Evolutionary conservation across 1,140 invertebrate species (phyloP), one percentile per base, ranked within the genome.

Genomic region (Drusus annulatus): DNA sequence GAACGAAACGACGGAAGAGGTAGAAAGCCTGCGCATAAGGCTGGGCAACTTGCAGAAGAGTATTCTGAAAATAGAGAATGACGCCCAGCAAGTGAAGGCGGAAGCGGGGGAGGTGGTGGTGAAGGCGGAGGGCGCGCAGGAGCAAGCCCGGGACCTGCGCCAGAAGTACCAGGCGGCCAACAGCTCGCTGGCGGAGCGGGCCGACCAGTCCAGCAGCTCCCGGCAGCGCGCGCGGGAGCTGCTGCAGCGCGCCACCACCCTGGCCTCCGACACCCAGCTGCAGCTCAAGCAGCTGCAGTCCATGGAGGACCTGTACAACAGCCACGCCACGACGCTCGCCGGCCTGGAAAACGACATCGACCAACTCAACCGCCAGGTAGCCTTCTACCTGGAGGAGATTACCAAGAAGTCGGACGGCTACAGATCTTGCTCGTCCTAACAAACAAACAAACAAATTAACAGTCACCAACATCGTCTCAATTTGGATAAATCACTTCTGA

Each of bases 41-140:
- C 87, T 97, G 16, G 93, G 93, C 80, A 91, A 92, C 51, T 89
- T 98, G 10, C 93, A 96, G 84, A 94, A 93, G 69, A 93, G 94
- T 84, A 94, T 94, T 65, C 89, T 94, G 2, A 93, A 93, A 85
- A 97, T 97, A 86, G 93, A 95, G 82, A 87, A 89, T 54, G 91
- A 91, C 81, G 91, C 91, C 31, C 89, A 90, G 60, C 89, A 91
- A 86, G 91, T 92, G 1, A 91, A 91, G 84, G 86, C 88, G 83
- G 91, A 92, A 85, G 90, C 91, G 6, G 88, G 88, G 74, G 87
- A 89, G 78, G 88, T 90, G 51, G 89, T 89, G 0, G 88, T 86
- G 79, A 85, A 85, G 82, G 90, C 90, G 13, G 89, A 90, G 84
- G 85, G 82, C 5, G 88, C 89, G 60, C 87, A 90, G 81, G 86